Base-by-base conservation (phyloP, 1,140 invertebrate genomes). In the Drosophila insularis region DNA sequence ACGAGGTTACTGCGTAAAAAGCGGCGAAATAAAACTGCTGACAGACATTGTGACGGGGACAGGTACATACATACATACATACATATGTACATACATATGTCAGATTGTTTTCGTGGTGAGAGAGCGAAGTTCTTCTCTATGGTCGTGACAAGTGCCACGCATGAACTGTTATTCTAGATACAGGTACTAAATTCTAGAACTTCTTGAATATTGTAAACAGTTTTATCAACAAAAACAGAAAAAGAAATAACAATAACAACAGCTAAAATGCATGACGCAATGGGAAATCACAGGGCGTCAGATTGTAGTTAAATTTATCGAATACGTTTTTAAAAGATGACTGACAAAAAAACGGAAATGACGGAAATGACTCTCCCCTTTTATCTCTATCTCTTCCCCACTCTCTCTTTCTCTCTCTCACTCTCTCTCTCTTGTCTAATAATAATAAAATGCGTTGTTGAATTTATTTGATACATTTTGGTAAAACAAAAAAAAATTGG, bases 41-140 rank as follows among this genome's bases (percentile, higher is more conserved):
- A 76, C 73, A 67, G 8, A 76, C 73, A 76, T 76, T 76, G 73
- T 59, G 73, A 69, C 72, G 31, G 63, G 27, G 71, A 71, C 62
- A 63, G 23, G 50, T 17, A 31, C 1, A 5, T 27, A 21, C n/a
- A n/a, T n/a, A n/a, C n/a, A n/a, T 21, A 21, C 21, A 21, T 21
- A 21, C 21, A 21, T 1, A 2, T 21, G 21, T 21, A 21, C 21
- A 21, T 1, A 2, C 2, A 2, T 21, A 21, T 21, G 1, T 21
- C 27, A 27, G 27, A 27, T 23, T 23, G 23, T 23, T 27, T 5
- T 27, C 0, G 27, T 1, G 27, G 35, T 10, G 32, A 19, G 43
- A 50, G 43, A 50, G 43, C 43, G 8, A 58, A 58, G 55, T 37
- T 58, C 55, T 58, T 4, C 35, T 58, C 43, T 50, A 27, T 19